Evolutionary conservation across 30 jellyfish, hydroid and myxozoan species (phyloP).

Genomic region (Catostylus mosaicus): DNA sequence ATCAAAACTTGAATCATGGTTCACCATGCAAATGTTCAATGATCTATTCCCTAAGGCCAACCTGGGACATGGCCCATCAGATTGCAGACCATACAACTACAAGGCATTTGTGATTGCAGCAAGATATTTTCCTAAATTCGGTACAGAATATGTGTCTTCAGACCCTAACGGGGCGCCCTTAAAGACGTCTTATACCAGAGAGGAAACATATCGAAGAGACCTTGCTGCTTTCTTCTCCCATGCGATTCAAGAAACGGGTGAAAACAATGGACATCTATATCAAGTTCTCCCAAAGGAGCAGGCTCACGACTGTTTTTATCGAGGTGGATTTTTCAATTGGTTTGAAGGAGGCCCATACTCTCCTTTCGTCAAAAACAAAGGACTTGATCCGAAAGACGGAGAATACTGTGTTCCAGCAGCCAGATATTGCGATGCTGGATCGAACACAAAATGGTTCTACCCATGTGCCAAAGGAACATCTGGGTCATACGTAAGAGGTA

Average conservation of each 20-base stretch:
- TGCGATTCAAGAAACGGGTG: slow-evolving; percentile 96
- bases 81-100: slow-evolving; percentile 93
- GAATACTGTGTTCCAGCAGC: slow-evolving; percentile 89
- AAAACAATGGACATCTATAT: slow-evolving; percentile 88
- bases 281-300: slow-evolving; percentile 76
- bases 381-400: slow-evolving; percentile 86
- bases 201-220: slow-evolving; percentile 83
- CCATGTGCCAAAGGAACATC: slow-evolving; percentile 78
- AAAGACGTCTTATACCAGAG: slow-evolving; percentile 61
- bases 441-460: slow-evolving; percentile 81
- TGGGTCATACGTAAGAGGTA: slow-evolving; percentile 72
- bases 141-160: slow-evolving; percentile 77
- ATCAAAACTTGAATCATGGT: slow-evolving; percentile 85
- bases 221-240: slow-evolving; percentile 94
- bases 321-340: slow-evolving; percentile 95
- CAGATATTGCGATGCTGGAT: slow-evolving; percentile 82
- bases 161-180: slow-evolving; percentile 74
- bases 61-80: slow-evolving; percentile 88
- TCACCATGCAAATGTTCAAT: slow-evolving; percentile 78
- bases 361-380: slow-evolving; percentile 88
- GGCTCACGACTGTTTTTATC: slow-evolving; percentile 88
- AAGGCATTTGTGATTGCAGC: slow-evolving; percentile 91
- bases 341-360: slow-evolving; percentile 96
- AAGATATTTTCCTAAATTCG: slow-evolving; percentile 91
- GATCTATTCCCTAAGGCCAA: slow-evolving; percentile 92